phyloP scores from a whole-genome alignment of 2,797 vertebrate species.

The Notamacropus eugenii region DNA sequence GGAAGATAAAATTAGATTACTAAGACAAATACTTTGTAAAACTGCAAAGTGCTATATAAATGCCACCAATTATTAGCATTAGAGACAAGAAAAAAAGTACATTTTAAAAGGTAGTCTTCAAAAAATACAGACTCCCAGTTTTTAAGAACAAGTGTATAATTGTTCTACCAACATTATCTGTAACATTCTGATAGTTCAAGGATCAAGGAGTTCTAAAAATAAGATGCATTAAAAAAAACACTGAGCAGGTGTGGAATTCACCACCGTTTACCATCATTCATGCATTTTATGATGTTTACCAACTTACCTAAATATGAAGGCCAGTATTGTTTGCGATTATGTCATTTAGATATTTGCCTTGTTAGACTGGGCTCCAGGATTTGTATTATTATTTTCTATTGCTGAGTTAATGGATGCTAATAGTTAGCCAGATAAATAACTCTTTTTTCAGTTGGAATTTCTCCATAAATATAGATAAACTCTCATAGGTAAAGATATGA shows the following conservation, averaged over 20 bases:
- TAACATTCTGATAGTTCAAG: background rate
- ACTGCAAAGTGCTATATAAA: background rate
- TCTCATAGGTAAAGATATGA: background rate
- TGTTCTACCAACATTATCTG: background rate
- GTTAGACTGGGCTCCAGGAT: background rate
- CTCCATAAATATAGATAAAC: background rate
- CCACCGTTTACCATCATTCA: background rate
- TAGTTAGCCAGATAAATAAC: background rate
- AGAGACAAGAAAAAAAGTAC: constrained; percentile 1
- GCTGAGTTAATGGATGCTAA: background rate
- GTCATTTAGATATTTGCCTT: background rate
- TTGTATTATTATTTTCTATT: background rate
- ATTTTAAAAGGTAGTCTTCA: constrained; percentile 38
- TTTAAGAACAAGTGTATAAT: constrained; percentile 6
- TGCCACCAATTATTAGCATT: background rate
- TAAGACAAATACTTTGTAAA: background rate
- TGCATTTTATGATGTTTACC: background rate
- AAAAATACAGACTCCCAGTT: constrained; percentile 26
- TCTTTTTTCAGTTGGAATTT: background rate
- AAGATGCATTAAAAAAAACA: background rate
- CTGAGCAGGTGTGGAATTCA: background rate
- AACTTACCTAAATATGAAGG: background rate
- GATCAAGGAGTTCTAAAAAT: background rate
- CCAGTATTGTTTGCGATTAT: background rate
- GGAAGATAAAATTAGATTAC: background rate